Conservation (phyloP, 2,888 invertebrate species). For the Platynereis dumerilii region DNA sequence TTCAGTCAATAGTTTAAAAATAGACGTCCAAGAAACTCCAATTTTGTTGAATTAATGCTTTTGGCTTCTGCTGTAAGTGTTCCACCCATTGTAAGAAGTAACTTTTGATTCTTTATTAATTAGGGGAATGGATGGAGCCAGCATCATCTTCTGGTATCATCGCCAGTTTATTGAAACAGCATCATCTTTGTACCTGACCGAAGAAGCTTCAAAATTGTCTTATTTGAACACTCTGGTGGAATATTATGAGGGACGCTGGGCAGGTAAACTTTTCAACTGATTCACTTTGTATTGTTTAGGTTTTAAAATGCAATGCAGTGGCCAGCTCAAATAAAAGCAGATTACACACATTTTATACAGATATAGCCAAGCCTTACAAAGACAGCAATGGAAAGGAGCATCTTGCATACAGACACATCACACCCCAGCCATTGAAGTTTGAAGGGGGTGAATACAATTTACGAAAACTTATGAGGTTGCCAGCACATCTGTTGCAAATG, state of each 20-base stretch:
- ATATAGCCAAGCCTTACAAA: slow-evolving; percentile 48
- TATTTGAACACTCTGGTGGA: slow-evolving; percentile 46
- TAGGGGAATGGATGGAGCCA: slow-evolving; percentile 37
- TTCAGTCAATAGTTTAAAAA: too few relatives aligned
- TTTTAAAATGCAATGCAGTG: too few relatives aligned
- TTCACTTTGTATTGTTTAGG: too few relatives aligned
- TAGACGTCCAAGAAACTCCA: too few relatives aligned
- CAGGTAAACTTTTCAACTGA: slow-evolving; percentile 29
- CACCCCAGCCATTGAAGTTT: slow-evolving; percentile 48
- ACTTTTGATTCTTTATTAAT: neutral
- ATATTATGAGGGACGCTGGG: slow-evolving; percentile 42
- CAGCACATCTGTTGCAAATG: slow-evolving; percentile 46
- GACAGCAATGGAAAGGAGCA: slow-evolving; percentile 38
- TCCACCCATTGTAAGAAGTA: neutral
- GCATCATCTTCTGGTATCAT: slow-evolving; percentile 56
- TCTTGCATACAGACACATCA: slow-evolving; percentile 44
- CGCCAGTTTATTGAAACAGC: slow-evolving; percentile 55
- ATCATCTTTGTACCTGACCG: slow-evolving; percentile 40
- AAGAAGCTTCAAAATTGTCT: slow-evolving; percentile 25
- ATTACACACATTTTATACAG: too few relatives aligned
- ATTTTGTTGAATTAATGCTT: too few relatives aligned
- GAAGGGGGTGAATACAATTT: slow-evolving; percentile 44
- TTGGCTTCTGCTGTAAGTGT: too few relatives aligned
- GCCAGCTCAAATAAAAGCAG: too few relatives aligned
- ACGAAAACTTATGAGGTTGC: slow-evolving; percentile 51